A percentile compares a stretch with the other conserved stretches of the same genome.
Evolutionary conservation across 2,888 invertebrate genomes (phyloP).

Genomic region (Sericinus montela): DNA sequence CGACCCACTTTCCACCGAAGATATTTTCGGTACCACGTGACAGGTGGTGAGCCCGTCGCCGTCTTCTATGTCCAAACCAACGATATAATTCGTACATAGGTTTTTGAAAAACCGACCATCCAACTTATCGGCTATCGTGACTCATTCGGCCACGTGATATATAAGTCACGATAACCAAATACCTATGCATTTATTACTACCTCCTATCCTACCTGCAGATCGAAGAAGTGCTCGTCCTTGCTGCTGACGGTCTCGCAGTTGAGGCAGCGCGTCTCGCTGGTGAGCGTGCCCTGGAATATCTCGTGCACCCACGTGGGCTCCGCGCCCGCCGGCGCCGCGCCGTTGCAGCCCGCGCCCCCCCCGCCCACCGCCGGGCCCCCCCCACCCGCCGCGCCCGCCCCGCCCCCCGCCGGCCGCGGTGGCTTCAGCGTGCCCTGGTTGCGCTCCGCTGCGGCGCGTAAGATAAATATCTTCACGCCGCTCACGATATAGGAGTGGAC

Average conservation of each 20-base stretch:
- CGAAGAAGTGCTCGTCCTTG: constrained; percentile 99
- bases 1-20: too few relatives aligned
- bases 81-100: too few relatives aligned
- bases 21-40: too few relatives aligned
- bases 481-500: neutral
- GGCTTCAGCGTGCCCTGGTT: constrained; percentile 84
- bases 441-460: constrained; percentile 86
- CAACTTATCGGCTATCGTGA: too few relatives aligned
- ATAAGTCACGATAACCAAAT: too few relatives aligned
- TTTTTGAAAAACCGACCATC: too few relatives aligned
- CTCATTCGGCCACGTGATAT: too few relatives aligned
- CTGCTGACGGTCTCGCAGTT: constrained; percentile 99
- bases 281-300: constrained; percentile 99
- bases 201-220: constrained; percentile 95
- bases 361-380: constrained; percentile 76
- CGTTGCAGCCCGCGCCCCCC: constrained; percentile 64
- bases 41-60: too few relatives aligned
- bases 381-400: constrained; percentile 55
- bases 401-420: constrained; percentile 72
- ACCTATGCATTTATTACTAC: too few relatives aligned
- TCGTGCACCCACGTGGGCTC: constrained; percentile 99
- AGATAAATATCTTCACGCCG: too few relatives aligned
- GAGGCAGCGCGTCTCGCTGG: constrained; percentile 98
- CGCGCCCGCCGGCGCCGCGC: constrained; percentile 70
- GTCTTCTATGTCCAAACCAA: too few relatives aligned